Conservation (phyloP, 1,140 invertebrate species). For the Meloidogyne hapla region DNA sequence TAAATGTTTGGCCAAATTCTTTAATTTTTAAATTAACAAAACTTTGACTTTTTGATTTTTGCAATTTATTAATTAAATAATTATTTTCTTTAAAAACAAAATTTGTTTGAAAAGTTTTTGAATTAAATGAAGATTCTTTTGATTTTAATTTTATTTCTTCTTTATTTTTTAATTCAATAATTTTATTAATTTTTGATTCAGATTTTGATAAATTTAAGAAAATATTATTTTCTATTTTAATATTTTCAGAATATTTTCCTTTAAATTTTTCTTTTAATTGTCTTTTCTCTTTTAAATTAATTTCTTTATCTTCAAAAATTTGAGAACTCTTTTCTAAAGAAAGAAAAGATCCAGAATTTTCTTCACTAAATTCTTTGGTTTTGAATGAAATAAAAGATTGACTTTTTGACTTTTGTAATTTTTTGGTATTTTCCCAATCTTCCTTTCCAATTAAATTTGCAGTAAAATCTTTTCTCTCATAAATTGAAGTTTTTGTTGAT, state of each 20-base stretch:
- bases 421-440: not conserved
- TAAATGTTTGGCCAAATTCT: not conserved
- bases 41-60: conserved; percentile 3
- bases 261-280: conserved; percentile 3
- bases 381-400: not conserved
- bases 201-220: not conserved
- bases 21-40: conserved; percentile 2
- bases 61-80: not conserved
- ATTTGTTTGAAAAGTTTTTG: not conserved
- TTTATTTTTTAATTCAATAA: conserved; percentile 7
- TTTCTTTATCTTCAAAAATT: not conserved
- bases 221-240: not conserved
- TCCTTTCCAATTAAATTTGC: not conserved
- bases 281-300: conserved; percentile 6
- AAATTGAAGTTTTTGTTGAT: not conserved
- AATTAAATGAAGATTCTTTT: not conserved
- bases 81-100: not conserved
- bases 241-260: not conserved
- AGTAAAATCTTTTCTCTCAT: not conserved
- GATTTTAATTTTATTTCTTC: not conserved
- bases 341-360: not conserved
- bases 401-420: not conserved
- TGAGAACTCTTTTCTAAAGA: not conserved
- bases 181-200: not conserved
- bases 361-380: not conserved